Percentiles rank a stretch among this genome's conserved stretches.
phyloP scores from a whole-genome alignment of 2,888 invertebrate genomes.

The Lordiphosa fenestrarum region DNA sequence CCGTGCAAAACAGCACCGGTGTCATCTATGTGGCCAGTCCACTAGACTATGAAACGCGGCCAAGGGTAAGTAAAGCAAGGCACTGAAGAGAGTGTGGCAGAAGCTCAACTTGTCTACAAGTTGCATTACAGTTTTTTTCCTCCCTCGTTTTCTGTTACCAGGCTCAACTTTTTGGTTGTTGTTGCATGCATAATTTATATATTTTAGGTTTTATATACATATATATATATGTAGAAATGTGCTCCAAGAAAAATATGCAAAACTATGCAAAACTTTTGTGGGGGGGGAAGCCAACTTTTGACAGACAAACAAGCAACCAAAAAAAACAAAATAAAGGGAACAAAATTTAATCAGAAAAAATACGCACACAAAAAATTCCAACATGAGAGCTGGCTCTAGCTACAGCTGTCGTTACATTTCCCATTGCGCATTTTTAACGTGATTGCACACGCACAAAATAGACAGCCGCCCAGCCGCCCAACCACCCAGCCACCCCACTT shows the following conservation, averaged over 20 bases:
- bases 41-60: conserved; percentile 96
- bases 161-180: conserved; percentile 37
- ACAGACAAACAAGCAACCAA: conserved; percentile 38
- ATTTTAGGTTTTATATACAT: conserved; percentile 39
- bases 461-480: conserved; percentile 5
- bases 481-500: conserved; percentile 17
- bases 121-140: conserved; percentile 17
- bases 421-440: conserved; percentile 58
- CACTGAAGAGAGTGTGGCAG: too few relatives aligned
- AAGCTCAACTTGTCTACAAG: conserved; percentile 20
- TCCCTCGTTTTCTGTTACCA: not conserved
- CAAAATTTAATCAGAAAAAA: conserved; percentile 58
- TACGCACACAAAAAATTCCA: conserved; percentile 34
- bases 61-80: conserved; percentile 87
- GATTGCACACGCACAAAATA: conserved; percentile 50
- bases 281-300: conserved; percentile 23
- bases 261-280: conserved; percentile 66
- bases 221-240: conserved; percentile 15
- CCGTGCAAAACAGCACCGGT: conserved; percentile 98
- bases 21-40: conserved; percentile 98
- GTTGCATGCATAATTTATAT: conserved; percentile 65
- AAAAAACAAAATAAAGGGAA: conserved; percentile 12
- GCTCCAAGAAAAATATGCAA: conserved; percentile 56
- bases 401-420: conserved; percentile 64
- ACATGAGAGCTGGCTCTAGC: conserved; percentile 17